Percentiles rank a stretch among this genome's conserved stretches.
Conservation (phyloP, 2,797 vertebrate species). For the Pyrocephalus nanus region DNA sequence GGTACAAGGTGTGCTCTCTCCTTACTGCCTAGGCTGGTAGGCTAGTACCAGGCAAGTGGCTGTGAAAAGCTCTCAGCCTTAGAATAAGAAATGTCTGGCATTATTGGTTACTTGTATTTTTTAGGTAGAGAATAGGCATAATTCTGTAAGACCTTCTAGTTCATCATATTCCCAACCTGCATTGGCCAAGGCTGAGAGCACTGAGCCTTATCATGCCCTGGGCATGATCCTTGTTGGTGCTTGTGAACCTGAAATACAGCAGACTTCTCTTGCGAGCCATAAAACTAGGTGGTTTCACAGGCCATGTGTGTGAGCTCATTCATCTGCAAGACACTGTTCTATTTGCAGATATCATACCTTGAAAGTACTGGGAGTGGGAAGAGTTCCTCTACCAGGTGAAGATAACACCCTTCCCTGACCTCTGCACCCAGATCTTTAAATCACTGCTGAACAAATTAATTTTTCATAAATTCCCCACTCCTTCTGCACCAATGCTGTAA, state of each 20-base stretch:
- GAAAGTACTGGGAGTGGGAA: background rate
- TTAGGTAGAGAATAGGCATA: background rate
- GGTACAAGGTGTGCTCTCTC: background rate
- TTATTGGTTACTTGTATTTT: background rate
- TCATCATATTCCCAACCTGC: rapidly evolving
- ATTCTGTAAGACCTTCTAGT: background rate
- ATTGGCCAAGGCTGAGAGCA: background rate
- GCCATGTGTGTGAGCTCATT: background rate
- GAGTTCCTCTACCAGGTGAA: background rate
- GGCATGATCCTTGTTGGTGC: background rate
- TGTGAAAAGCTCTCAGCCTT: background rate
- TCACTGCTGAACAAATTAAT: background rate
- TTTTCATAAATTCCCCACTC: background rate
- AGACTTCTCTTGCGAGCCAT: background rate
- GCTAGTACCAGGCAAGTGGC: background rate
- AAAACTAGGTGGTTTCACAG: background rate
- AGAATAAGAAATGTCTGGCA: background rate
- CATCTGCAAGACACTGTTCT: background rate
- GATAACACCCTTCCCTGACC: background rate
- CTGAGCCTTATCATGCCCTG: background rate
- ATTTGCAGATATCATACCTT: background rate
- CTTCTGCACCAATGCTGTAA: background rate
- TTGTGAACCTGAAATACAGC: background rate
- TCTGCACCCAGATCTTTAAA: background rate
- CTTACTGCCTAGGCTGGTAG: background rate